A percentile compares a stretch with the other conserved stretches of the same genome.
These are phyloP conservation scores for Bombus cullumanus DNA, from an alignment of 1,140 invertebrate genomes.

Conservation along the genomic window DNA sequence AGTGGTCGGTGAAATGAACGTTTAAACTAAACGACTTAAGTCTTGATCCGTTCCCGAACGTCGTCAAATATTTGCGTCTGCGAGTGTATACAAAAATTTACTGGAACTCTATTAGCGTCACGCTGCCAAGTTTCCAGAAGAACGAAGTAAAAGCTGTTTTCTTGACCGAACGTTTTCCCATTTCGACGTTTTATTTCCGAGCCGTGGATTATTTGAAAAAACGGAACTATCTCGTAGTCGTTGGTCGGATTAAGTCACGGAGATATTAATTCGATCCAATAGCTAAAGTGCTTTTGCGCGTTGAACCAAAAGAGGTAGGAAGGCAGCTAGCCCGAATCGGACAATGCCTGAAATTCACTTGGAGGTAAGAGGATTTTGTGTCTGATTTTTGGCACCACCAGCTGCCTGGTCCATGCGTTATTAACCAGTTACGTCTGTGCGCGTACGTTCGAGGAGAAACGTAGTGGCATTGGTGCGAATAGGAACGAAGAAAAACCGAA, in stretches of 20 bases:
- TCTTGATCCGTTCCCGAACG: neutral
- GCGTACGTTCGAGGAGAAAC: neutral
- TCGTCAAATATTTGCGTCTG: neutral
- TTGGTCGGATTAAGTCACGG: slow-evolving; percentile 31
- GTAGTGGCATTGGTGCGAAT: neutral
- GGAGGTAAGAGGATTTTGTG: slow-evolving; percentile 34
- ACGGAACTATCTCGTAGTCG: neutral
- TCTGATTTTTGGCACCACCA: slow-evolving; percentile 19
- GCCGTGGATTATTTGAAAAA: neutral
- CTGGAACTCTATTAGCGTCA: neutral
- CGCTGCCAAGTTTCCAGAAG: neutral
- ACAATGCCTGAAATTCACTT: slow-evolving; percentile 34
- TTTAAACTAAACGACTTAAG: neutral
- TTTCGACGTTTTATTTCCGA: neutral
- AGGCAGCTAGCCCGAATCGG: neutral
- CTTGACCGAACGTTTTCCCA: neutral
- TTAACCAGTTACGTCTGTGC: slow-evolving; percentile 3
- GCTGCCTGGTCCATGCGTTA: slow-evolving; percentile 19
- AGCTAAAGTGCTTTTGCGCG: slow-evolving; percentile 53
- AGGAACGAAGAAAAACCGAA: neutral
- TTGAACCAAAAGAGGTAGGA: slow-evolving; percentile 47
- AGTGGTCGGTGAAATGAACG: neutral
- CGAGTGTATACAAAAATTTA: neutral
- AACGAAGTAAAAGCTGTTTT: neutral
- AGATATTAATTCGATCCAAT: slow-evolving; percentile 38